These are phyloP conservation scores for Garra rufa DNA, from an alignment of 2,113 vertebrate species.

Conservation along the genomic window DNA sequence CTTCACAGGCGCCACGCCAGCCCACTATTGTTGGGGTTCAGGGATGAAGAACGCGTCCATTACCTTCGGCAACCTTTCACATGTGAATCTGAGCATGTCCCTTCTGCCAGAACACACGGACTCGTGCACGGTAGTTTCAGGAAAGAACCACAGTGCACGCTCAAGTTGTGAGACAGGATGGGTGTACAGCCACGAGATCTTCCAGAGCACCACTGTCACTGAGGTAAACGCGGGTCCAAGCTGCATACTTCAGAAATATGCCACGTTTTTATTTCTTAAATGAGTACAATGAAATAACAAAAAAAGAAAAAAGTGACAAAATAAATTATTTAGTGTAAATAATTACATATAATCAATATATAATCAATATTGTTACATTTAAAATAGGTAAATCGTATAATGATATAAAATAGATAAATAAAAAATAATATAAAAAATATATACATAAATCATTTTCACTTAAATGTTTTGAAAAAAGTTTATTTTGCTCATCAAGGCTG, in stretches of 20 bases:
- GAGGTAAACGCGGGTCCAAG: constrained; percentile 65
- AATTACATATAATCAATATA: background rate
- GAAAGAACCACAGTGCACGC: constrained; percentile 59
- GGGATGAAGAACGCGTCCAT: background rate
- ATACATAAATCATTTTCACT: too few relatives aligned
- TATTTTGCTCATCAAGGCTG: too few relatives aligned
- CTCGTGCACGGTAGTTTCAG: constrained; percentile 43
- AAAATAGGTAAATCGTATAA: too few relatives aligned
- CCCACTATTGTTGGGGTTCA: constrained; percentile 62
- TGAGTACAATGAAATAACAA: background rate
- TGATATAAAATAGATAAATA: too few relatives aligned
- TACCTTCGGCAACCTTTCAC: constrained; percentile 42
- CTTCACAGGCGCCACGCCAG: constrained; percentile 75
- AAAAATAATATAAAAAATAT: too few relatives aligned
- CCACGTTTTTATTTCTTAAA: background rate
- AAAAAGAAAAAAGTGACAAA: too few relatives aligned
- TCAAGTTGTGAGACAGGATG: constrained; percentile 67
- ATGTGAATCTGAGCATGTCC: constrained; percentile 60
- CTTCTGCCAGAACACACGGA: background rate
- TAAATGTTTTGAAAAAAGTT: too few relatives aligned
- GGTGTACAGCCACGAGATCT: constrained; percentile 71
- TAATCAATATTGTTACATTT: background rate
- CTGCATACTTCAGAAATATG: background rate
- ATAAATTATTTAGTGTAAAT: too few relatives aligned
- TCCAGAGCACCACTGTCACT: constrained; percentile 72